These are phyloP conservation scores for Cataglyphis livida DNA, from an alignment of 2,888 invertebrate species.

Conservation along the genomic window DNA sequence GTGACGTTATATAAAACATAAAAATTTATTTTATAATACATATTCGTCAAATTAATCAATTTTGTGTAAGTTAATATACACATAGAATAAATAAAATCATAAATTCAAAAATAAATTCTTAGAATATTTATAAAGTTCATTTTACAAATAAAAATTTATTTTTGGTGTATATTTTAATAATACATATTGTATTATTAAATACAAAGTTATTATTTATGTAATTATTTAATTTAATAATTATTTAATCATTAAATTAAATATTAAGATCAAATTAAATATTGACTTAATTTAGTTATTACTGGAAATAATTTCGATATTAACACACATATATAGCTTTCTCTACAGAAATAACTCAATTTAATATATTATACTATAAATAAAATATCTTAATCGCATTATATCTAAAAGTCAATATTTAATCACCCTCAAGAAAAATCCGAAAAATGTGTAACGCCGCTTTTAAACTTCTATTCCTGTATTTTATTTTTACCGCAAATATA, in stretches of 20 bases:
- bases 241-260: not conserved
- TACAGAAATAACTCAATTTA: not conserved
- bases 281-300: not conserved
- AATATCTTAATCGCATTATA: conserved; percentile 12
- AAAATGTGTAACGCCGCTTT: not conserved
- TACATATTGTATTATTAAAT: not conserved
- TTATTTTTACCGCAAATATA: conserved; percentile 24
- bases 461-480: not conserved
- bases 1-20: not conserved
- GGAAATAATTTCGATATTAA: not conserved
- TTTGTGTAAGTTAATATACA: not conserved
- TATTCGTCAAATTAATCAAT: not conserved
- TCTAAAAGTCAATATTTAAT: conserved; percentile 24
- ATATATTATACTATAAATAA: not conserved
- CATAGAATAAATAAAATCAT: not conserved
- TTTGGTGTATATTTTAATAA: not conserved
- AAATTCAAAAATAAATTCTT: not conserved
- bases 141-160: not conserved
- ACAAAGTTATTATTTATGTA: not conserved
- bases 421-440: not conserved
- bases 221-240: not conserved
- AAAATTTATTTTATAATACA: not conserved
- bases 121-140: not conserved
- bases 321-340: not conserved
- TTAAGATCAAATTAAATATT: not conserved